Evolutionary conservation across 2,113 vertebrate species (phyloP).

Genomic region (Psittacara wagleri): DNA sequence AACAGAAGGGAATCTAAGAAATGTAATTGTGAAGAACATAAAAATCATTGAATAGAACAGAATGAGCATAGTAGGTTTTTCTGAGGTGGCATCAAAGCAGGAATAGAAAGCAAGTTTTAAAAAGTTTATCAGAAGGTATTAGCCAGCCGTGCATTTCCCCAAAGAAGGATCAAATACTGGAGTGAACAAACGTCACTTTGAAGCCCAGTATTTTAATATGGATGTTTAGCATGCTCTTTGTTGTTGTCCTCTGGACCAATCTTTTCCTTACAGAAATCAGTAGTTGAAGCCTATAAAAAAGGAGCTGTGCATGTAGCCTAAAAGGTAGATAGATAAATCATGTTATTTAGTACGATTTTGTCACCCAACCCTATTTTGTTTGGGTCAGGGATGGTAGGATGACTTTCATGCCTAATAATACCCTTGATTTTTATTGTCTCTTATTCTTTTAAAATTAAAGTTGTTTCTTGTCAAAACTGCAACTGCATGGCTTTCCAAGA

Average conservation of each 20-base stretch:
- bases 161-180: neutral
- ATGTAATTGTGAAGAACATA: neutral
- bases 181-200: neutral
- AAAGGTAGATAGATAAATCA: neutral
- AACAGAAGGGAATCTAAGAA: neutral
- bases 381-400: accelerated
- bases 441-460: neutral
- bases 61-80: neutral
- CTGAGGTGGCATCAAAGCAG: neutral
- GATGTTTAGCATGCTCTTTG: neutral
- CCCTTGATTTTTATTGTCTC: neutral
- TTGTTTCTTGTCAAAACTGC: neutral
- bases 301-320: neutral
- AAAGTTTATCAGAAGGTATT: neutral
- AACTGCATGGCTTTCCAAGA: neutral
- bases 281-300: neutral
- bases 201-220: neutral
- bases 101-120: neutral
- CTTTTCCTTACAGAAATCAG: neutral
- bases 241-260: neutral
- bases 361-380: neutral
- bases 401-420: neutral
- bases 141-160: neutral
- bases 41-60: neutral
- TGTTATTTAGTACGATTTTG: neutral